Percentiles rank a stretch among this genome's conserved stretches.
phyloP scores from a whole-genome alignment of 2,797 vertebrate species.

The Lateolabrax maculatus region DNA sequence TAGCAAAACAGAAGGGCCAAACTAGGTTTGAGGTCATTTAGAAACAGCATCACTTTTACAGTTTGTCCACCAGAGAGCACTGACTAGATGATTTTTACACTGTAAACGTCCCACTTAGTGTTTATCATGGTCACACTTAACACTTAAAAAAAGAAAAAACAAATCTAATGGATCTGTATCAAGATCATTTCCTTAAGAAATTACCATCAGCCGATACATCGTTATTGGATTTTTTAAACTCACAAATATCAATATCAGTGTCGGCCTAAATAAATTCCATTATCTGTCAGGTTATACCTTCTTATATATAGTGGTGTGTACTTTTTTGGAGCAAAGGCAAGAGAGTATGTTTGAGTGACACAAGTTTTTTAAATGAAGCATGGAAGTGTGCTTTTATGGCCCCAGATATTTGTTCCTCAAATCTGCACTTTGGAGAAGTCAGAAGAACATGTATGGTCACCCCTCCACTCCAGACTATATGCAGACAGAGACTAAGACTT shows the following conservation, averaged over 20 bases:
- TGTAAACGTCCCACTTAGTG: not conserved
- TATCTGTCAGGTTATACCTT: not conserved
- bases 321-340: not conserved
- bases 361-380: not conserved
- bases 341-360: not conserved
- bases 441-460: not conserved
- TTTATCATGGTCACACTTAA: not conserved
- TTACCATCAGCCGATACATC: too few relatives aligned
- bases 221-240: not conserved
- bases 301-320: not conserved
- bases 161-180: not conserved
- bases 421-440: not conserved
- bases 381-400: not conserved
- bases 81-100: not conserved
- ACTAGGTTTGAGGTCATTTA: not conserved
- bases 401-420: not conserved
- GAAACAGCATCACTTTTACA: not conserved
- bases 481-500: not conserved
- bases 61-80: conserved; percentile 31
- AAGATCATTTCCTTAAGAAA: not conserved
- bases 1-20: too few relatives aligned
- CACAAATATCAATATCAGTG: not conserved
- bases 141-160: not conserved
- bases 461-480: not conserved
- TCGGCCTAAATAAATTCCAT: not conserved